A percentile compares a stretch with the other conserved stretches of the same genome.
Evolutionary conservation across 2,113 vertebrate genomes (phyloP).

Genomic region (Suricata suricatta): DNA sequence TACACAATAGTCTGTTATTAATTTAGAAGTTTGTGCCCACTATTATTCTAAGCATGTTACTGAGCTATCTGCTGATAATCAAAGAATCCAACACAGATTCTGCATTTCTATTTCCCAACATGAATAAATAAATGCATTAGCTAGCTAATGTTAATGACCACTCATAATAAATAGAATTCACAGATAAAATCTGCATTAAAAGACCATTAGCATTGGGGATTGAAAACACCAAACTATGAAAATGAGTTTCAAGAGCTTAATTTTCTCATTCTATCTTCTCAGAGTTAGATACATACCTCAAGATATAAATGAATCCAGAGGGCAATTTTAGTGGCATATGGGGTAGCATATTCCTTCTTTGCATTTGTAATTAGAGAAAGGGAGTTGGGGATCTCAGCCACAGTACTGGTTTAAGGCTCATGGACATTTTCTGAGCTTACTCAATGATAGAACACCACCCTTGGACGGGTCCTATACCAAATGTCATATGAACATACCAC

Average conservation of each 20-base stretch:
- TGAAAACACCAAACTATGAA: constrained; percentile 31
- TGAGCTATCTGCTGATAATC: constrained; percentile 55
- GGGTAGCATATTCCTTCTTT: not conserved
- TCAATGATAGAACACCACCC: not conserved
- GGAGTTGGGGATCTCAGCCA: not conserved
- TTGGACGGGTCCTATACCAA: not conserved
- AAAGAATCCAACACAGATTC: constrained; percentile 50
- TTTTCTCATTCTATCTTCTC: constrained; percentile 34
- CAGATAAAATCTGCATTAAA: constrained; percentile 55
- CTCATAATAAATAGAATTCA: constrained; percentile 56
- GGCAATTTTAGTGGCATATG: constrained; percentile 29
- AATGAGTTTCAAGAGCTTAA: constrained; percentile 19
- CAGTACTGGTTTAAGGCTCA: not conserved
- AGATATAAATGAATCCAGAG: constrained; percentile 10
- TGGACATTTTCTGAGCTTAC: not conserved
- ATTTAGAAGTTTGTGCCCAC: constrained; percentile 16
- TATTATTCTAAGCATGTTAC: constrained; percentile 45
- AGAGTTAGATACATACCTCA: constrained; percentile 6
- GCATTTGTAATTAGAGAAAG: constrained; percentile 7
- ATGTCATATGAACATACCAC: not conserved
- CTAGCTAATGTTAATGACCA: constrained; percentile 63
- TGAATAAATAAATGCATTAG: constrained; percentile 71
- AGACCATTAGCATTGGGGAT: constrained; percentile 38
- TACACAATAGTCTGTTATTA: constrained; percentile 42
- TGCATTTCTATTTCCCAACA: constrained; percentile 60